A percentile compares a stretch with the other conserved stretches of the same genome.
Conservation (phyloP, 1,140 invertebrate species). For the Camponotus pennsylvanicus region DNA sequence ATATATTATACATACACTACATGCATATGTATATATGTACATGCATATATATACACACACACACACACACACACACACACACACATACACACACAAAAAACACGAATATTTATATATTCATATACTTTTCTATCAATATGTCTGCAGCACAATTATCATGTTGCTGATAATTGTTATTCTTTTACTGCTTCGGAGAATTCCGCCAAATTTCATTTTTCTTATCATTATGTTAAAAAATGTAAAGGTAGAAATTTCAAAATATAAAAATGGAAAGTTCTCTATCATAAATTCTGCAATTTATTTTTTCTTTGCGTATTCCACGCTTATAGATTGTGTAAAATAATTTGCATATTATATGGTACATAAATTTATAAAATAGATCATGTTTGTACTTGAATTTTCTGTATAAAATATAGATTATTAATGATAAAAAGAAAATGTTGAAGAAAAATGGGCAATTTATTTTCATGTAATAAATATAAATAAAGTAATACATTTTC, state of each 20-base stretch:
- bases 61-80: too few relatives aligned
- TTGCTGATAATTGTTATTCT: slow-evolving; percentile 60
- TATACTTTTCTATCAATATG: slow-evolving; percentile 70
- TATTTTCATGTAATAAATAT: background rate
- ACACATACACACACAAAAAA: slow-evolving; percentile 58
- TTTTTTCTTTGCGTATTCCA: background rate
- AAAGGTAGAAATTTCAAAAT: background rate
- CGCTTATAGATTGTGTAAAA: background rate
- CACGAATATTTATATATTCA: slow-evolving; percentile 53
- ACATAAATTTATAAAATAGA: slow-evolving; percentile 5
- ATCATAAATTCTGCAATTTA: slow-evolving; percentile 18
- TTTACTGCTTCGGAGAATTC: slow-evolving; percentile 67
- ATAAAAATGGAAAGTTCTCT: slow-evolving; percentile 24
- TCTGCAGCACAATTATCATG: slow-evolving; percentile 67
- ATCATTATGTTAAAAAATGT: background rate
- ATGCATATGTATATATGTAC: background rate
- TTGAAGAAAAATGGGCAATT: background rate
- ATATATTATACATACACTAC: slow-evolving; percentile 30
- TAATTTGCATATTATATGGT: background rate
- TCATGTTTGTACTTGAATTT: background rate
- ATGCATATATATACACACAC: too few relatives aligned
- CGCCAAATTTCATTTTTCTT: slow-evolving; percentile 46
- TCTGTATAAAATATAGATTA: background rate
- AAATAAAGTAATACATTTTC: slow-evolving; percentile 15
- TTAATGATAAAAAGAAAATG: background rate